Evolutionary conservation across 2,797 vertebrate species (phyloP).

Genomic region (Macrochelys suwanniensis): DNA sequence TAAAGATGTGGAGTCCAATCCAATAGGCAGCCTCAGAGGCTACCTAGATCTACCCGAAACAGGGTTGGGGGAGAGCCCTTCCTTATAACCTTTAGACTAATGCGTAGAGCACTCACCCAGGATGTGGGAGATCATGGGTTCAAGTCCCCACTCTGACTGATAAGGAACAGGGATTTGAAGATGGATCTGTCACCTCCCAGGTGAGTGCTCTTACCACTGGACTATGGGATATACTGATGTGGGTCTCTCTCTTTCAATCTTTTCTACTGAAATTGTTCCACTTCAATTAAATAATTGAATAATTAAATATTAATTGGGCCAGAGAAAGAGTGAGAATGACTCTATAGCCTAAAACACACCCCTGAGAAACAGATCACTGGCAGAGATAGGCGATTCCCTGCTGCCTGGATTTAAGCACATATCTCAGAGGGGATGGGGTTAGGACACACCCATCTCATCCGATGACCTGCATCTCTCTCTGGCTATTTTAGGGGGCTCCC

Average conservation of each 20-base stretch:
- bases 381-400: not conserved
- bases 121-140: not conserved
- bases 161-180: too few species aligned
- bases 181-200: too few species aligned
- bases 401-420: not conserved
- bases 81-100: not conserved
- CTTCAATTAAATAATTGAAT: not conserved
- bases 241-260: not conserved
- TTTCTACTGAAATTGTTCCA: not conserved
- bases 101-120: not conserved
- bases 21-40: too few species aligned
- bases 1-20: too few species aligned
- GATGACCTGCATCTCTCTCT: not conserved
- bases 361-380: not conserved
- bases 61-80: not conserved
- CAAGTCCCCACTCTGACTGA: not conserved
- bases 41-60: too few species aligned
- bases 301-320: not conserved
- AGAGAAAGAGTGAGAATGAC: not conserved
- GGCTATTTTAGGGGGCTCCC: not conserved
- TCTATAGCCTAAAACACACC: not conserved
- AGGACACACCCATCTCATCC: not conserved
- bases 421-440: not conserved
- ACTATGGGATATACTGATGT: too few species aligned
- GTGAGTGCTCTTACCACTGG: too few species aligned